Percentiles rank a stretch among this genome's conserved stretches.
Evolutionary conservation across 2,797 vertebrate species (phyloP).

Genomic region (Phataginus tetradactyla): DNA sequence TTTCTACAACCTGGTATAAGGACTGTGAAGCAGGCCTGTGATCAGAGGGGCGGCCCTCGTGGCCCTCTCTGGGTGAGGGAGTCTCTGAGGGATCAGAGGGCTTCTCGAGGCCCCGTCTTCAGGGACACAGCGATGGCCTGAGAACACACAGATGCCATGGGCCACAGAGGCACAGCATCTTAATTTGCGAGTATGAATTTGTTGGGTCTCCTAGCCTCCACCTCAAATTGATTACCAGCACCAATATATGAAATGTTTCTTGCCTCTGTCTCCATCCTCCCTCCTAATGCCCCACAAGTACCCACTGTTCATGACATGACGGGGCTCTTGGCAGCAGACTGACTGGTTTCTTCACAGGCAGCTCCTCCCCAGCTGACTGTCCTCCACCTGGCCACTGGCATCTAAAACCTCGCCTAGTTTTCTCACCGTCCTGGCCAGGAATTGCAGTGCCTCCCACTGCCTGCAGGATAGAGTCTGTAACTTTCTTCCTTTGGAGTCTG

Average conservation of each 20-base stretch:
- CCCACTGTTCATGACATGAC: background rate
- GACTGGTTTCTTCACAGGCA: background rate
- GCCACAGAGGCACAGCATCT: background rate
- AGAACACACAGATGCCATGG: accelerated
- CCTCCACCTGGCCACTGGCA: background rate
- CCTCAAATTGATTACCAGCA: background rate
- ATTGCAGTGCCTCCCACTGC: background rate
- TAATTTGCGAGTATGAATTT: background rate
- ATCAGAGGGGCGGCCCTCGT: background rate
- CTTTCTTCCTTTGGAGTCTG: background rate
- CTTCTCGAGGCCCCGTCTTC: background rate
- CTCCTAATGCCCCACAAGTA: background rate
- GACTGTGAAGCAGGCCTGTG: background rate
- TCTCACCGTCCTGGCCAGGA: background rate
- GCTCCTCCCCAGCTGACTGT: background rate
- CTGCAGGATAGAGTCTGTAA: background rate
- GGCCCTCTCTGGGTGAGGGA: background rate
- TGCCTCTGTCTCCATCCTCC: background rate
- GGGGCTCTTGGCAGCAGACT: background rate
- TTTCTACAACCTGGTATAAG: background rate
- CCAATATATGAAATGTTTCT: background rate
- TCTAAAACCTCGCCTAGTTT: background rate
- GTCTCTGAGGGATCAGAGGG: background rate
- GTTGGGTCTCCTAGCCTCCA: background rate
- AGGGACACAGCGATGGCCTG: background rate